These are phyloP conservation scores for Gallinago jamesoni DNA, from an alignment of 2,113 vertebrate genomes.

Conservation along the genomic window DNA sequence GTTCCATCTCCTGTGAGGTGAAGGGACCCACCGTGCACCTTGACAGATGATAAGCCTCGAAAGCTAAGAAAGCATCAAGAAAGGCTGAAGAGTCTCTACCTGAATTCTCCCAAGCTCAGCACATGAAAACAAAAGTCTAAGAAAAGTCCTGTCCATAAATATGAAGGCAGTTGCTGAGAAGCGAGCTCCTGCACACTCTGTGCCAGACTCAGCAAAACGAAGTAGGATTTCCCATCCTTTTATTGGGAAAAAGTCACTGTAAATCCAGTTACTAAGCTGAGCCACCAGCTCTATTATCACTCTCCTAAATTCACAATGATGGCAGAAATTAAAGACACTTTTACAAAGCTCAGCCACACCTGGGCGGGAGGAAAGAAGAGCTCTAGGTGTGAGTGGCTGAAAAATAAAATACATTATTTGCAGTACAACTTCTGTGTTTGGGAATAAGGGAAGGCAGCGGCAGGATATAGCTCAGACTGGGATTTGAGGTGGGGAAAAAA, in stretches of 20 bases:
- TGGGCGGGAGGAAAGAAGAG: neutral
- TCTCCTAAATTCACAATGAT: neutral
- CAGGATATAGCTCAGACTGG: neutral
- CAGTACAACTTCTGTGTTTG: neutral
- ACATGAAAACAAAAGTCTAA: neutral
- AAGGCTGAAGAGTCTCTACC: rapidly evolving
- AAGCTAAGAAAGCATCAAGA: neutral
- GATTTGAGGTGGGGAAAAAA: neutral
- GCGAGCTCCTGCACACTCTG: neutral
- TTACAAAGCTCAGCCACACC: neutral
- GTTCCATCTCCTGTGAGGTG: neutral
- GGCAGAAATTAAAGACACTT: neutral
- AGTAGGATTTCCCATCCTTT: neutral
- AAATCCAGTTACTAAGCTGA: neutral
- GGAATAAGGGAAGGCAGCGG: neutral
- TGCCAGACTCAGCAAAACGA: neutral
- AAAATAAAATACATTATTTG: neutral
- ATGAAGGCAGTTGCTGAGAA: neutral
- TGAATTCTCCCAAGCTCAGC: neutral
- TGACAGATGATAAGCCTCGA: rapidly evolving
- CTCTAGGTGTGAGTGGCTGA: neutral
- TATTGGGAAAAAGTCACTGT: neutral
- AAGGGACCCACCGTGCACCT: rapidly evolving
- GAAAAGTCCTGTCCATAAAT: neutral
- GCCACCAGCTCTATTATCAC: neutral